Base-by-base conservation (phyloP, 2,888 invertebrate species). In the Deilephila elpenor region DNA sequence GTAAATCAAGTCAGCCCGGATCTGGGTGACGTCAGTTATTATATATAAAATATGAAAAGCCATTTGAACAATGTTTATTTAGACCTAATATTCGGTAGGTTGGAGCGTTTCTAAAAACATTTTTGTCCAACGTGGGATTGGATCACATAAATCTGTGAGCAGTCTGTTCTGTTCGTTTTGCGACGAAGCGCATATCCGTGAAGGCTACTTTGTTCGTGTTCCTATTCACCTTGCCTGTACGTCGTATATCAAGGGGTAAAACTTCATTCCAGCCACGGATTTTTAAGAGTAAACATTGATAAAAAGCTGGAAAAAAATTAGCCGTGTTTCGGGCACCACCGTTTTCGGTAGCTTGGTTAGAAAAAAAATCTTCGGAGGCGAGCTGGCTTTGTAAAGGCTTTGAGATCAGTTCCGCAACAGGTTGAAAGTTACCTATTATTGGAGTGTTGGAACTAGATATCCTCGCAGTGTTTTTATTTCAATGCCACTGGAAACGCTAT, bases 61-160 rank as follows among this genome's bases (percentile, higher is more conserved):
- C 7, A 44, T 44, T 44, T 44, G 44, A 11, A 44, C 44, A 67
- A 67, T 67, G 3, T 5, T 20, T 0, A 56, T 56, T 56, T 17
- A 67, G 11, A 17, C 25, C 25, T 1, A 51, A 67, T 67, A 67
- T 51, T 51, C 51, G 51, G 44, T 3, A 67, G 17, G 44, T 44
- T 67, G 44, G 5, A 51, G 17, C 0, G 67, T 51, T 51, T 67
- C 17, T 25, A 44, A 44, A 44, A 67, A 67, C 51, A 51, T 51
- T 51, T 67, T 51, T 44, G 44, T 44, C 44, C 64, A 3, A 11
- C 25, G 17, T 25, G 25, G 44, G 51, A 67, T 67, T 67, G 67
- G 51, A 67, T 51, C 67, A 25, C 51, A 67, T 67, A 67, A 67
- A 67, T 67, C 67, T 67, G 67, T 20, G 67, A 51, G 51, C 67